Percentiles rank a stretch among this genome's conserved stretches.
Evolutionary conservation across 2,113 vertebrate species (phyloP).

Genomic region (Trichomycterus rosablanca): DNA sequence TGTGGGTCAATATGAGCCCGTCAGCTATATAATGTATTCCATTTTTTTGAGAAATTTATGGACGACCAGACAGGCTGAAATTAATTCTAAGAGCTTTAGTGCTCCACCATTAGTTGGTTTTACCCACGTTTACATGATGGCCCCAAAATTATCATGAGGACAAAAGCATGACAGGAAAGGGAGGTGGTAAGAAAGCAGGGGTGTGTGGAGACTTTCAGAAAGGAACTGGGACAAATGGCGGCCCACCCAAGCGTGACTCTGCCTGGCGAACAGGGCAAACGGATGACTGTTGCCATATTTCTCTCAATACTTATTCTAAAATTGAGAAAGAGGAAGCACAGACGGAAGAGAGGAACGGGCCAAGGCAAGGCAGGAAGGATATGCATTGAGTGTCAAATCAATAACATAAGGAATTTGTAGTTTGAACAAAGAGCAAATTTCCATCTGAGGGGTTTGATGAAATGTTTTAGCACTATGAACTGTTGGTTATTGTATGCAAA

Average conservation of each 20-base stretch:
- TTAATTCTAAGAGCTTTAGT: neutral
- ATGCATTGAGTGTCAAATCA: constrained; percentile 1
- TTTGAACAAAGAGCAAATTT: neutral
- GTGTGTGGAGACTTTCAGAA: neutral
- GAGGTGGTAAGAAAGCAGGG: neutral
- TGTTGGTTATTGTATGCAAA: neutral
- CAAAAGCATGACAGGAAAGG: constrained; percentile 18
- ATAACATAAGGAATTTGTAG: constrained; percentile 1
- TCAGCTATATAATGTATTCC: constrained; percentile 7
- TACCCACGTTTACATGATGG: constrained; percentile 10
- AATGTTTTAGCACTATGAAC: neutral
- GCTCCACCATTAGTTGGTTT: constrained; percentile 14
- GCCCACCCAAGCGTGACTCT: constrained; percentile 32
- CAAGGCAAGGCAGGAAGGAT: constrained; percentile 35
- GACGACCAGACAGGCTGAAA: neutral
- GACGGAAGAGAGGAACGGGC: constrained; percentile 12
- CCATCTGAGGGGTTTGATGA: neutral
- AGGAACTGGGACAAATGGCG: constrained; percentile 2
- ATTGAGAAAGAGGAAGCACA: neutral
- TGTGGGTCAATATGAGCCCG: constrained; percentile 16
- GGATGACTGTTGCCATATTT: constrained; percentile 20
- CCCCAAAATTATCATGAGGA: neutral
- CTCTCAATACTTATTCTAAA: constrained; percentile 34
- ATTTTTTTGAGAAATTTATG: too few relatives aligned
- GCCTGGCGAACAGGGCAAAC: constrained; percentile 14